Percentiles rank a stretch among this genome's conserved stretches.
phyloP scores from a whole-genome alignment of 2,113 vertebrate species.

The Pithys albifrons region DNA sequence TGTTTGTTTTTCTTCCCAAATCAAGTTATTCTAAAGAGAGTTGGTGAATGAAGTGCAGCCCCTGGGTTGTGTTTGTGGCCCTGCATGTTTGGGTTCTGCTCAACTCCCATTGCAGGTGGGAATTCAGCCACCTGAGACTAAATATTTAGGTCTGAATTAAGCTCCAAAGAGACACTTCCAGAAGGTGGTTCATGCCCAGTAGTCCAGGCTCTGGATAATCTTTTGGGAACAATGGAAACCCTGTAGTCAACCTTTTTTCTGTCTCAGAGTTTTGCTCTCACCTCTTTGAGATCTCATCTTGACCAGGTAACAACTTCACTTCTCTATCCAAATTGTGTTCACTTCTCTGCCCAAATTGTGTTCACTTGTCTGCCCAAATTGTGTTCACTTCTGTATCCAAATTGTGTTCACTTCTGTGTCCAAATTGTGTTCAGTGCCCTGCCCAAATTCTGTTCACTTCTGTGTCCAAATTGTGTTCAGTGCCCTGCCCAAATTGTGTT shows the following conservation, averaged over 20 bases:
- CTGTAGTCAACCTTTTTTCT: background rate
- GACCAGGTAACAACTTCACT: background rate
- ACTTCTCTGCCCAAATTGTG: background rate
- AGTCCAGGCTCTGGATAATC: background rate
- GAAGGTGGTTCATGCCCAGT: background rate
- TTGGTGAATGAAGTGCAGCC: background rate
- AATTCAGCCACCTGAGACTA: background rate
- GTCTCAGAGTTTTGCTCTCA: background rate
- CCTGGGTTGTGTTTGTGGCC: background rate
- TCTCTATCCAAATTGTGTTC: background rate
- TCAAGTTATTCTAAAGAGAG: background rate
- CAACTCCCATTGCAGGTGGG: background rate
- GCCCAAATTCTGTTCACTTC: background rate
- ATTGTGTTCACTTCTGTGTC: background rate
- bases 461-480: background rate
- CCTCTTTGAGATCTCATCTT: background rate
- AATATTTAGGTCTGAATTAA: background rate
- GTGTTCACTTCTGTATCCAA: background rate
- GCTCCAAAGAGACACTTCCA: background rate
- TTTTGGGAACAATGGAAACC: background rate
- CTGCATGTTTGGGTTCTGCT: background rate
- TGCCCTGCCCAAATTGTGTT: no score
- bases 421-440: background rate
- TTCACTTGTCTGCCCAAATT: no score
- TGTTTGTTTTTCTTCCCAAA: background rate